These are phyloP conservation scores for Andrena camellia DNA, from an alignment of 2,888 invertebrate genomes.

Conservation along the genomic window DNA sequence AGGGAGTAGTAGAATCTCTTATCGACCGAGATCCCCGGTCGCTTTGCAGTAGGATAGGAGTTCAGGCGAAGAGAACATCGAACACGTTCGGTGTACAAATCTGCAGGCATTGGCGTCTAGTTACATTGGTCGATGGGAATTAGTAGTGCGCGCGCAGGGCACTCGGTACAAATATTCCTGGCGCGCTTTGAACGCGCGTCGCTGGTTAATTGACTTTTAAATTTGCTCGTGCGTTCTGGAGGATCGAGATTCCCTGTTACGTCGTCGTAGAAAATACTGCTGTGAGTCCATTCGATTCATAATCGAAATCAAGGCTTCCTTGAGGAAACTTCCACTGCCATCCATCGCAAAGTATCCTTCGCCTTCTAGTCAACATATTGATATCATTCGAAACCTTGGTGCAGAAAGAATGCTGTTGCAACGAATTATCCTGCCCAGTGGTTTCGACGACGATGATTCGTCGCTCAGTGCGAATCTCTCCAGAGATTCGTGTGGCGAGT, in stretches of 20 bases:
- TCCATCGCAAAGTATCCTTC: no score
- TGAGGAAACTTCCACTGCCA: no score
- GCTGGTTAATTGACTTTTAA: slow-evolving; percentile 53
- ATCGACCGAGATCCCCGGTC: no score
- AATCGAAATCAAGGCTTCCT: not conserved
- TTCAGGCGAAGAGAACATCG: no score
- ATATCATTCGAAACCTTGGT: no score
- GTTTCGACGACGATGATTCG: not conserved
- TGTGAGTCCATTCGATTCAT: slow-evolving; percentile 19
- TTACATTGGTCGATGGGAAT: slow-evolving; percentile 28
- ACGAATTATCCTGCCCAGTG: no score
- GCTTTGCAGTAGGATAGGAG: no score
- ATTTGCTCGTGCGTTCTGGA: slow-evolving; percentile 33
- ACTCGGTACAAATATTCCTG: slow-evolving; percentile 42
- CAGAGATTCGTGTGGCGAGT: not conserved
- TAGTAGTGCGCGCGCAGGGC: slow-evolving; percentile 22
- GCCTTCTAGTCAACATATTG: no score
- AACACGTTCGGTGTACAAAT: no score
- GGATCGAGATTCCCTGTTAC: slow-evolving; percentile 42
- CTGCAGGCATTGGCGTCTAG: slow-evolving; percentile 6
- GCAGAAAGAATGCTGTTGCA: no score
- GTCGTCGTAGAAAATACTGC: slow-evolving; percentile 1
- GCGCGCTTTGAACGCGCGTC: slow-evolving; percentile 39
- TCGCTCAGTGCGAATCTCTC: not conserved
- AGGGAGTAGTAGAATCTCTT: not conserved